Conservation (phyloP, 2,888 invertebrate species). For the Ctenicera cuprea region DNA sequence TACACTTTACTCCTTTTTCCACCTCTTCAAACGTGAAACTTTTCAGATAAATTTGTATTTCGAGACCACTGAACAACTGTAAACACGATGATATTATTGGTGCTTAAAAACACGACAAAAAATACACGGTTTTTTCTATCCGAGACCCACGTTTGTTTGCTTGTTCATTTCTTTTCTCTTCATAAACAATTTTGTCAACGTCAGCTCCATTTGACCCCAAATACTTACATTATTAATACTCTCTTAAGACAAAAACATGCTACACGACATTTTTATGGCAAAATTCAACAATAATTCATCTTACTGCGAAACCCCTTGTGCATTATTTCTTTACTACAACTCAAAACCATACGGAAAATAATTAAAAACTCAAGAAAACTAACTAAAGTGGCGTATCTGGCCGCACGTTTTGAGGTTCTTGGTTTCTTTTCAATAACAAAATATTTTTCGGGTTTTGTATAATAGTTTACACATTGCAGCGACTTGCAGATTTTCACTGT, state of each 20-base stretch:
- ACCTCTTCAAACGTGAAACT: conserved; percentile 59
- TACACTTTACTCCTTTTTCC: conserved; percentile 55
- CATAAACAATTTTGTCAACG: conserved; percentile 36
- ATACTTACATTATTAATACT: conserved; percentile 35
- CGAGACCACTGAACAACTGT: conserved; percentile 55
- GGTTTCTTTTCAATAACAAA: no score
- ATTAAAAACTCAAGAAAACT: no score
- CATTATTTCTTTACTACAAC: conserved; percentile 8
- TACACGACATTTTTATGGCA: conserved; percentile 11
- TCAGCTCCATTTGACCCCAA: conserved; percentile 20
- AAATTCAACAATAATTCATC: conserved; percentile 21
- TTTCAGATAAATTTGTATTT: conserved; percentile 58
- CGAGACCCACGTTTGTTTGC: not conserved
- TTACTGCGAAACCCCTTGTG: not conserved
- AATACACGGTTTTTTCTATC: conserved; percentile 7
- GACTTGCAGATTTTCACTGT: no score
- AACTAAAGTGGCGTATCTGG: no score
- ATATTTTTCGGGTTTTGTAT: no score
- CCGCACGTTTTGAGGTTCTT: no score
- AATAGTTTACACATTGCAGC: no score
- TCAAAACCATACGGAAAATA: not conserved
- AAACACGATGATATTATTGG: conserved; percentile 52
- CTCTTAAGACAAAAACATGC: conserved; percentile 23
- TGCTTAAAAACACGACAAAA: conserved; percentile 45
- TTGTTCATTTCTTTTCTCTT: conserved; percentile 9